Conservation (phyloP, 2,888 invertebrate genomes). For the Clistopyga incitator region DNA sequence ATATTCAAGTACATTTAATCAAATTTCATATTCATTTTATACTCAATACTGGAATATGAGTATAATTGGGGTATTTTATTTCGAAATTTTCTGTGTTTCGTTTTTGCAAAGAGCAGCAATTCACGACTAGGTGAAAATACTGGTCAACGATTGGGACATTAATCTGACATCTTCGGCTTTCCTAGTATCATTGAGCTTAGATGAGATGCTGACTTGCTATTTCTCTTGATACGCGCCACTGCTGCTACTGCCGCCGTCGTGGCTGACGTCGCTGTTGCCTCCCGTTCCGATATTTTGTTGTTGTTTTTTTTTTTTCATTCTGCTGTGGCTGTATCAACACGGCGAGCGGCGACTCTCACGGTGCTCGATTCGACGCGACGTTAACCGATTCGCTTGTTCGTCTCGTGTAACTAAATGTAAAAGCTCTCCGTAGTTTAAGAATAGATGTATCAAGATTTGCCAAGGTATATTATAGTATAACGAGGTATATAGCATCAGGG, state of each 20-base stretch:
- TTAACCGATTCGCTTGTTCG: conserved; percentile 16
- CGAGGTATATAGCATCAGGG: conserved; percentile 26
- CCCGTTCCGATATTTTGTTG: background rate
- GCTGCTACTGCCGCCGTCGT: background rate
- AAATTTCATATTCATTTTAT: too few relatives aligned
- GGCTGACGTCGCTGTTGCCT: background rate
- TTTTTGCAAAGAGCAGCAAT: too few relatives aligned
- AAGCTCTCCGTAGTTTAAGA: conserved; percentile 21
- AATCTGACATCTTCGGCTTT: background rate
- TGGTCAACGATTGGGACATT: background rate
- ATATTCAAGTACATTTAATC: too few relatives aligned
- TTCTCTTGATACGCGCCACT: conserved; percentile 21
- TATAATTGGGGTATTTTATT: too few relatives aligned
- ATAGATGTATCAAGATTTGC: conserved; percentile 35
- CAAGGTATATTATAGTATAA: conserved; percentile 41
- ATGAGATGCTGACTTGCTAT: background rate
- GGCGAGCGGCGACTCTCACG: conserved; percentile 27
- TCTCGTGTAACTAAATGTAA: conserved; percentile 28
- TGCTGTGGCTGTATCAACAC: background rate
- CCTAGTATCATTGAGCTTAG: background rate
- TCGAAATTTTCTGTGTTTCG: too few relatives aligned
- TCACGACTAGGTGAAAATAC: background rate
- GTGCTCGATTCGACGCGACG: conserved; percentile 45
- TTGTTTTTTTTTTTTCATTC: too few relatives aligned
- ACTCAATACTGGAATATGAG: too few relatives aligned